Conservation (phyloP, 2,888 invertebrate species). For the Chymomyza caudatula region DNA sequence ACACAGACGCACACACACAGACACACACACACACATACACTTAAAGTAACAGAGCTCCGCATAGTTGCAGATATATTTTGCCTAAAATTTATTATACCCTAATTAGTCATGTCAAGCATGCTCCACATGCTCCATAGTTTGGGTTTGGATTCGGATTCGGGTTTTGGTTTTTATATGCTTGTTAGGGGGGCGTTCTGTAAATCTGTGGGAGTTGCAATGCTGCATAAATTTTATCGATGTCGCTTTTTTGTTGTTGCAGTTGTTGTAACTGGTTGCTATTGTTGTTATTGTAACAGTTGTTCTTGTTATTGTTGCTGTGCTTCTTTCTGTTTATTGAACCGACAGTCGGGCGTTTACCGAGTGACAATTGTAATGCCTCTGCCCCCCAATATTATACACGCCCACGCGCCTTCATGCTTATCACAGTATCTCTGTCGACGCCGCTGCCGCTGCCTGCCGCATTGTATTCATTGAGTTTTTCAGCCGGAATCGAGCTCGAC, state of each 20-base stretch:
- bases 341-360: neutral
- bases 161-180: neutral
- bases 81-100: slow-evolving; percentile 40
- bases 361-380: slow-evolving; percentile 2
- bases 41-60: slow-evolving; percentile 9
- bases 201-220: slow-evolving; percentile 12
- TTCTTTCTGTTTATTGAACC: neutral
- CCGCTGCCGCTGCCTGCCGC: neutral
- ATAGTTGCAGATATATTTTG: slow-evolving; percentile 20
- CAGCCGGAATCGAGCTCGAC: slow-evolving; percentile 54
- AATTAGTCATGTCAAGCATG: slow-evolving; percentile 53
- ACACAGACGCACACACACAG: neutral
- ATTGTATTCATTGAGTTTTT: slow-evolving; percentile 40
- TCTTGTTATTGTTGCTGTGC: neutral
- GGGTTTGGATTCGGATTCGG: neutral
- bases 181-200: slow-evolving; percentile 20
- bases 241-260: slow-evolving; percentile 1
- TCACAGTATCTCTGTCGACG: slow-evolving; percentile 15
- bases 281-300: neutral
- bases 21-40: slow-evolving; percentile 13
- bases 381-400: neutral
- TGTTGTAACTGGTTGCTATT: too few relatives aligned
- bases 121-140: neutral
- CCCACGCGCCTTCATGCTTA: slow-evolving; percentile 39
- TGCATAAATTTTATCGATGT: slow-evolving; percentile 10